A percentile compares a stretch with the other conserved stretches of the same genome.
These are phyloP conservation scores for Batillaria attramentaria DNA, from an alignment of 1,140 invertebrate genomes.

Conservation along the genomic window DNA sequence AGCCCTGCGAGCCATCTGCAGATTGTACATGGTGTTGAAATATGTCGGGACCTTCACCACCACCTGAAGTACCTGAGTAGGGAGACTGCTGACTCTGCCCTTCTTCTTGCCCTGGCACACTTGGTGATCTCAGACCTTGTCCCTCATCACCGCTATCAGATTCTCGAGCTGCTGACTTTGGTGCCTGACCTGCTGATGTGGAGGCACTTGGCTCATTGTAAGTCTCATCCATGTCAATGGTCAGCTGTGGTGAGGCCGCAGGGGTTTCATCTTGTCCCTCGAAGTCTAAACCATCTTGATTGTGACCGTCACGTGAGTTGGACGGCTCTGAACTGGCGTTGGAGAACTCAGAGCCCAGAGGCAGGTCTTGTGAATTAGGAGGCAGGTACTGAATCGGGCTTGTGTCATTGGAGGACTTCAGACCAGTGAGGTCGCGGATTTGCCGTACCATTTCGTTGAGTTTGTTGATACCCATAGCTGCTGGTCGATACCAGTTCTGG, in stretches of 20 bases:
- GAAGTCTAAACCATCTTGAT: not conserved
- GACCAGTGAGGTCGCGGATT: constrained; percentile 63
- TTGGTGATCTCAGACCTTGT: not conserved
- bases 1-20: no score
- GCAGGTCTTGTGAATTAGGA: constrained; percentile 27
- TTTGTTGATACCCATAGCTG: constrained; percentile 66
- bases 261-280: constrained; percentile 33
- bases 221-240: constrained; percentile 16
- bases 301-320: constrained; percentile 28
- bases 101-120: not conserved
- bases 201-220: not conserved
- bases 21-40: constrained; percentile 24
- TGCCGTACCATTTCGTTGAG: constrained; percentile 65
- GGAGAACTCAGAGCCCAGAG: constrained; percentile 20
- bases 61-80: not conserved
- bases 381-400: constrained; percentile 12
- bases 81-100: not conserved
- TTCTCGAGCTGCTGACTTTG: not conserved
- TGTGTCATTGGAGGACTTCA: constrained; percentile 16
- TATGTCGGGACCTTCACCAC: not conserved
- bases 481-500: constrained; percentile 62
- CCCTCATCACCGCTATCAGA: constrained; percentile 19
- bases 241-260: not conserved
- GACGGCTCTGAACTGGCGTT: constrained; percentile 23
- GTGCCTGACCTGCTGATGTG: not conserved